Base-by-base conservation (phyloP, 1,140 invertebrate genomes). In the Prorops nasuta region DNA sequence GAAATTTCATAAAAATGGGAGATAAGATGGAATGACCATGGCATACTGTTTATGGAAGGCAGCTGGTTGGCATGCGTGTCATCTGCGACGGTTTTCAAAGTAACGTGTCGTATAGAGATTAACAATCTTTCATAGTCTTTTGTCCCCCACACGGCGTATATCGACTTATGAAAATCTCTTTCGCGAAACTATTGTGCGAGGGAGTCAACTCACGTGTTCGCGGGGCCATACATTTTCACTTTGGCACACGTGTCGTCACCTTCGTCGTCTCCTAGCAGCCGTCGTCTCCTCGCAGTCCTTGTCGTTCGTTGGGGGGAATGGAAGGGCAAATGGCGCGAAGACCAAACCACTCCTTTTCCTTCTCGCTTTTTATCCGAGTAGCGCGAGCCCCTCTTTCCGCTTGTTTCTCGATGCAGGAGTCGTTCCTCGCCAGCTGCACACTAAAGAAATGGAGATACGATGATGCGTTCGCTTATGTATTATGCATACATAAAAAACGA, bases 171-270 rank as follows among this genome's bases (percentile, higher is more conserved):
- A 71, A 69, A 74, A 74, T 72, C 65, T 65, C 58, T 51, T 54
- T 60, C 39, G 43, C 36, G 43, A 10, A 31, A n/a, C 24, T 39
- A 42, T 19, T 54, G 28, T 32, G 42, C 20, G 31, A 47, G 49
- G 44, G 34, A 67, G 71, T 74, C 69, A 56, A 46, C 68, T 74
- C 73, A 76, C 74, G 73, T 70, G 65, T 63, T 55, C 52, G 47
- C 43, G 39, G 54, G 44, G 61, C 66, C 59, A 76, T 77, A 76
- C 67, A 74, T 78, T 78, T 78, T 78, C 76, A 76, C 76, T 78
- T 78, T 76, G 67, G 69, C 74, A 67, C 76, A 78, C 71, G 69
- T 77, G 76, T 72, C 66, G 70, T 73, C 63, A 61, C 65, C 64
- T 64, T 68, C 66, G 66, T 67, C 67, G 63, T 45, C 68, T 70